Evolutionary conservation across 2,888 invertebrate genomes (phyloP).

Genomic region (Pristionchus entomophagus): DNA sequence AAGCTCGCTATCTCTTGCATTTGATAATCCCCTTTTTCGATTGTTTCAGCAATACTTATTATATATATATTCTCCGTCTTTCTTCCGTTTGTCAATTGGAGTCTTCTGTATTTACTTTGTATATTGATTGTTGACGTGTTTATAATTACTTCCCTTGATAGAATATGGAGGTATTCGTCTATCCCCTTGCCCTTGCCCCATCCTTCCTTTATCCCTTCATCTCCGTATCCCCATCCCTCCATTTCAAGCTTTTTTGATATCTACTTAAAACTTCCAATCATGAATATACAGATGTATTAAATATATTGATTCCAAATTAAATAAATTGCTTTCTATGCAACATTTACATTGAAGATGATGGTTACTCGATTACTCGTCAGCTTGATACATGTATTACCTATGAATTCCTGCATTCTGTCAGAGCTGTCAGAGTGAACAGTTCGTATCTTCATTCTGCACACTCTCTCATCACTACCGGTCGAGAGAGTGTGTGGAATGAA

Average conservation of each 20-base stretch:
- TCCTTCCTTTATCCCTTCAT: not conserved
- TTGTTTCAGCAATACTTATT: not conserved
- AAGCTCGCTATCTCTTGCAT: not conserved
- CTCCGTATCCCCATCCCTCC: not conserved
- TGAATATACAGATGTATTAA: not conserved
- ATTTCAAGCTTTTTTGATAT: not conserved
- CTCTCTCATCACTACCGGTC: too few relatives aligned
- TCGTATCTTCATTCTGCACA: too few relatives aligned
- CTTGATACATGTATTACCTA: too few relatives aligned
- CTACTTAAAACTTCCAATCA: not conserved
- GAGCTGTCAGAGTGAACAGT: too few relatives aligned
- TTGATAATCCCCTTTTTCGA: not conserved
- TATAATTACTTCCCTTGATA: not conserved
- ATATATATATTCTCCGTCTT: not conserved
- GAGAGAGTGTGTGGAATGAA: too few relatives aligned
- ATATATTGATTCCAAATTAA: not conserved
- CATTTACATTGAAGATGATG: not conserved
- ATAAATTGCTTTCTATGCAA: conserved; percentile 19
- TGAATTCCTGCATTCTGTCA: too few relatives aligned
- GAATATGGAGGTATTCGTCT: not conserved
- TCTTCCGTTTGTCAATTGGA: not conserved
- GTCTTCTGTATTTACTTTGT: not conserved
- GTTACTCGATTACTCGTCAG: too few relatives aligned
- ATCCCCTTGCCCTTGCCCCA: not conserved
- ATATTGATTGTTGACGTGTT: not conserved